A percentile compares a stretch with the other conserved stretches of the same genome.
Evolutionary conservation across 2,113 vertebrate species (phyloP).

Genomic region (Ascaphus truei): DNA sequence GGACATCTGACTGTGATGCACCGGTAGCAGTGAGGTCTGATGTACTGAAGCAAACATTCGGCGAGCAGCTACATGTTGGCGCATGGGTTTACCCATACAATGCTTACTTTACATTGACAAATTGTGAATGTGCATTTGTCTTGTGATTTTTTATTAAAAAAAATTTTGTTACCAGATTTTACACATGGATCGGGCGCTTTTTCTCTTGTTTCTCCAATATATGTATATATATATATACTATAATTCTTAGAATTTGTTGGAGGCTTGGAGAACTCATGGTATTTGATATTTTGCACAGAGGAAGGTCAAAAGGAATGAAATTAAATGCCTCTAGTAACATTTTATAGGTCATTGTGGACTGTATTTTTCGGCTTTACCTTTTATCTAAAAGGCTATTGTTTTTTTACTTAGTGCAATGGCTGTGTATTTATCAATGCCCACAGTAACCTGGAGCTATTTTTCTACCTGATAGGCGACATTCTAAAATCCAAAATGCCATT

Average conservation of each 20-base stretch:
- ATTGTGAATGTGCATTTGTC: too few species aligned
- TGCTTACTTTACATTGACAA: too few species aligned
- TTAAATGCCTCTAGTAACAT: constrained; percentile 31
- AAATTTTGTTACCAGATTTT: too few species aligned
- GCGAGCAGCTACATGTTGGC: too few species aligned
- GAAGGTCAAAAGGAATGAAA: constrained; percentile 30
- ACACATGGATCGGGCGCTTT: too few species aligned
- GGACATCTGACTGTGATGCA: too few species aligned
- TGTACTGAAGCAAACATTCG: too few species aligned
- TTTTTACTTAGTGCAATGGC: neutral
- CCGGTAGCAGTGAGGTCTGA: too few species aligned
- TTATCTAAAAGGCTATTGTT: constrained; percentile 27
- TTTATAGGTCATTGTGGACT: constrained; percentile 31
- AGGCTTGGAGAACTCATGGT: neutral
- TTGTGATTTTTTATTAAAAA: too few species aligned
- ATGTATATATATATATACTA: neutral
- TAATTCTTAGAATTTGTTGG: constrained; percentile 14
- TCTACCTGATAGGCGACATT: constrained; percentile 12
- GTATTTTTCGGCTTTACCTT: constrained; percentile 14
- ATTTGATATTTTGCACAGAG: constrained; percentile 25
- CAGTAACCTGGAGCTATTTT: constrained; percentile 25
- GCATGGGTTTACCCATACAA: too few species aligned
- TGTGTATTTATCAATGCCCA: constrained; percentile 30
- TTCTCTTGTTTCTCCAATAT: too few species aligned
- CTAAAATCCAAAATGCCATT: constrained; percentile 14